phyloP scores from a whole-genome alignment of 2,888 invertebrate species.

The Leptothorax acervorum region DNA sequence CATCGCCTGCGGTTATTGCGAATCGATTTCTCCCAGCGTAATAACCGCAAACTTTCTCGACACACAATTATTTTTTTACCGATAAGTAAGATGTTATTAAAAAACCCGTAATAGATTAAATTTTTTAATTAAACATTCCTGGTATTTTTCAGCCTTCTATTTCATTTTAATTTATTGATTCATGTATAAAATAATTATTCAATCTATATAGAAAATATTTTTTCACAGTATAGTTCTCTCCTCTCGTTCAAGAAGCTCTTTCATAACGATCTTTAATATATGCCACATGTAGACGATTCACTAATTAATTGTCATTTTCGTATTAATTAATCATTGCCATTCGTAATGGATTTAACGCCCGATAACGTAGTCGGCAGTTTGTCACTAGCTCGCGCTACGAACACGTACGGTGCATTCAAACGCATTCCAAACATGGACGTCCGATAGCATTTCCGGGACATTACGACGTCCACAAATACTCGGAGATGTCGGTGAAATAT shows the following conservation, averaged over 20 bases:
- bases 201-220: constrained; percentile 1
- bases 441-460: constrained; percentile 42
- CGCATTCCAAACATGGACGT: constrained; percentile 42
- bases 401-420: constrained; percentile 37
- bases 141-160: neutral
- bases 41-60: neutral
- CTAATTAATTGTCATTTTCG: constrained; percentile 41
- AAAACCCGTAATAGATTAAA: neutral
- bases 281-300: constrained; percentile 8
- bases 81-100: constrained; percentile 8
- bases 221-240: neutral
- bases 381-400: constrained; percentile 37
- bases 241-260: neutral
- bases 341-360: constrained; percentile 49
- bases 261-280: neutral
- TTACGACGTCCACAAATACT: constrained; percentile 38
- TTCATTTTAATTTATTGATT: neutral
- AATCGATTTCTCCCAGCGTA: constrained; percentile 17
- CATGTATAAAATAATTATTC: neutral
- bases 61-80: neutral
- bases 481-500: constrained; percentile 33
- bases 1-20: constrained; percentile 26
- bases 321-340: constrained; percentile 51
- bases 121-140: neutral
- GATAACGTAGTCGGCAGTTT: constrained; percentile 48